Evolutionary conservation across 2,113 vertebrate species (phyloP).

Genomic region (Ictalurus punctatus): DNA sequence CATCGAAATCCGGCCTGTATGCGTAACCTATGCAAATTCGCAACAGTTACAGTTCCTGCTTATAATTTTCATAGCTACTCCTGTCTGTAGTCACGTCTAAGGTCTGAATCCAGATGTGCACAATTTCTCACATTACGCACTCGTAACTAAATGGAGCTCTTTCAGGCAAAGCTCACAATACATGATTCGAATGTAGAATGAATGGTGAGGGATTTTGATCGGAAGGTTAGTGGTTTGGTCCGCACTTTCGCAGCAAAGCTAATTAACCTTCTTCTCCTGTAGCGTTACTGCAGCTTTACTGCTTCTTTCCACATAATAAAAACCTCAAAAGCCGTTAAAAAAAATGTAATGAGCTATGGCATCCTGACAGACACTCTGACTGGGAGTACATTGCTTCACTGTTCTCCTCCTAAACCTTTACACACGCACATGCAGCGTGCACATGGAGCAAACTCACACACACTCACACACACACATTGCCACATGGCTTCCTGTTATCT

Average conservation of each 20-base stretch:
- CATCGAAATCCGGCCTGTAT: not conserved
- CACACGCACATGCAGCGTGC: not conserved
- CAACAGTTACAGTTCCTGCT: not conserved
- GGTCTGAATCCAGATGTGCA: not conserved
- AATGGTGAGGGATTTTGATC: not conserved
- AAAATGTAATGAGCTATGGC: slow-evolving; percentile 26
- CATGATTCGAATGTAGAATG: not conserved
- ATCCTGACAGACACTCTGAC: slow-evolving; percentile 10
- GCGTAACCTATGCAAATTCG: not conserved
- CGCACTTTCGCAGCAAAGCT: slow-evolving; percentile 5
- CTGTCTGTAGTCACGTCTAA: not conserved
- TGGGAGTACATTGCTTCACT: slow-evolving; percentile 8
- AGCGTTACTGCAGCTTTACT: slow-evolving; percentile 20
- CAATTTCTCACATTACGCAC: not conserved
- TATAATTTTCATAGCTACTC: no score
- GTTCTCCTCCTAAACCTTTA: not conserved
- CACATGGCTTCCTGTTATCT: slow-evolving; percentile 66
- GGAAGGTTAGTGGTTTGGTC: not conserved
- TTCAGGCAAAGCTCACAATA: not conserved
- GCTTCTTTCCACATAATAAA: slow-evolving; percentile 38
- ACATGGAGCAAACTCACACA: slow-evolving; percentile 9
- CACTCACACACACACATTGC: slow-evolving; percentile 28
- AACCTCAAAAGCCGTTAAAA: slow-evolving; percentile 14
- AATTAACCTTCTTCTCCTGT: slow-evolving; percentile 23
- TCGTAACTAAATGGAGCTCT: not conserved